phyloP scores from a whole-genome alignment of 64 coral and sea anemone genomes.

The Actinia tenebrosa region DNA sequence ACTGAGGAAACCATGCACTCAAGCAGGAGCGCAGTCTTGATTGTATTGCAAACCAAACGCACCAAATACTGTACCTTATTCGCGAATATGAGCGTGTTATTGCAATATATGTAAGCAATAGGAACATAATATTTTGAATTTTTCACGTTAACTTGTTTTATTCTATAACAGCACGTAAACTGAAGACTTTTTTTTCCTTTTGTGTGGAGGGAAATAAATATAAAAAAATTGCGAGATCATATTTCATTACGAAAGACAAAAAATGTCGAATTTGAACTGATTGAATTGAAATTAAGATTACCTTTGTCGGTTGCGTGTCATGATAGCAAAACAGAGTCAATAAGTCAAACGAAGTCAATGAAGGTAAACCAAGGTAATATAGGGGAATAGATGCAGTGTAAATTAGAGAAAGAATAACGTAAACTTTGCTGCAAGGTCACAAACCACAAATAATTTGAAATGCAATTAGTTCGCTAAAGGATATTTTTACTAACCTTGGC shows the following conservation, averaged over 20 bases:
- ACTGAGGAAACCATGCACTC: not conserved
- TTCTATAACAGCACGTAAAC: no score
- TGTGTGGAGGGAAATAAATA: no score
- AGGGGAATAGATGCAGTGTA: not conserved
- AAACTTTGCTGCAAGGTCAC: not conserved
- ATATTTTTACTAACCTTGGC: conserved; percentile 55
- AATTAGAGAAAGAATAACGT: not conserved
- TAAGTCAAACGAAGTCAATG: not conserved
- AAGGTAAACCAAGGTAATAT: no score
- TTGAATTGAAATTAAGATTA: not conserved
- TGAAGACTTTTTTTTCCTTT: not conserved
- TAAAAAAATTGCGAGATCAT: not conserved
- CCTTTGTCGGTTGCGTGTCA: not conserved
- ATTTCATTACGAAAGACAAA: not conserved
- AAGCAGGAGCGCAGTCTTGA: not conserved
- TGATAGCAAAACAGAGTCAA: not conserved
- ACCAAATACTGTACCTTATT: not conserved
- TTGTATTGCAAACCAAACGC: not conserved
- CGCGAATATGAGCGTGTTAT: no score
- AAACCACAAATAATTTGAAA: not conserved
- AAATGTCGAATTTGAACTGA: not conserved
- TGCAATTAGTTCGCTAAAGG: not conserved
- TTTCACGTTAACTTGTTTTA: no score
- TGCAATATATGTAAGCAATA: no score
- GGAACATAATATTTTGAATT: no score